Percentiles rank a stretch among this genome's conserved stretches.
These are phyloP conservation scores for Bufo gargarizans DNA, from an alignment of 2,113 vertebrate species.

Conservation along the genomic window DNA sequence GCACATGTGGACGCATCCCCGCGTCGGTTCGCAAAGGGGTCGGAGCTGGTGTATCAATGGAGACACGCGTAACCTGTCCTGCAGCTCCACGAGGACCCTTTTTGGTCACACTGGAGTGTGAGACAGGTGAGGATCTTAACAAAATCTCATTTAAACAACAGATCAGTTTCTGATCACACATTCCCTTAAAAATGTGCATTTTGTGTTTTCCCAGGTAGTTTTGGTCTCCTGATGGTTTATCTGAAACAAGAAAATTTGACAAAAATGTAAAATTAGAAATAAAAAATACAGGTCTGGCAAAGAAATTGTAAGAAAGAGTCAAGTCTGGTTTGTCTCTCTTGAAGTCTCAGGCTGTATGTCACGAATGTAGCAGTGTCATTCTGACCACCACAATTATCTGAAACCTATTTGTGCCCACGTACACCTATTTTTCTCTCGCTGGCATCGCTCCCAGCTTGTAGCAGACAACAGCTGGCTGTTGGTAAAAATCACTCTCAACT, in stretches of 20 bases:
- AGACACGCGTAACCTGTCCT: too few relatives aligned
- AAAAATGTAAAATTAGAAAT: neutral
- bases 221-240: neutral
- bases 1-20: too few relatives aligned
- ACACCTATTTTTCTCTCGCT: conserved; percentile 52
- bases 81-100: too few relatives aligned
- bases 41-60: too few relatives aligned
- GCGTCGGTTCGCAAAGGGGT: too few relatives aligned
- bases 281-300: neutral
- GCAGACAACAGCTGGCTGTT: conserved; percentile 58
- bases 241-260: neutral
- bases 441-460: conserved; percentile 44
- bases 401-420: conserved; percentile 47
- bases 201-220: too few relatives aligned
- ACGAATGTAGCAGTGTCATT: neutral
- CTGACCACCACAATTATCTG: conserved; percentile 51
- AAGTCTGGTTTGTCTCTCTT: neutral
- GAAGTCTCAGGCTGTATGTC: neutral
- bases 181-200: too few relatives aligned
- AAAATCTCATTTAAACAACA: too few relatives aligned
- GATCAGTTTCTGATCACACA: too few relatives aligned
- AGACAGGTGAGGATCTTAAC: too few relatives aligned
- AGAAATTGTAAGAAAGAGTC: neutral
- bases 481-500: conserved; percentile 58
- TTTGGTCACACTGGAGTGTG: too few relatives aligned